Evolutionary conservation across 2,113 vertebrate species (phyloP).

Genomic region (Cairina moschata): DNA sequence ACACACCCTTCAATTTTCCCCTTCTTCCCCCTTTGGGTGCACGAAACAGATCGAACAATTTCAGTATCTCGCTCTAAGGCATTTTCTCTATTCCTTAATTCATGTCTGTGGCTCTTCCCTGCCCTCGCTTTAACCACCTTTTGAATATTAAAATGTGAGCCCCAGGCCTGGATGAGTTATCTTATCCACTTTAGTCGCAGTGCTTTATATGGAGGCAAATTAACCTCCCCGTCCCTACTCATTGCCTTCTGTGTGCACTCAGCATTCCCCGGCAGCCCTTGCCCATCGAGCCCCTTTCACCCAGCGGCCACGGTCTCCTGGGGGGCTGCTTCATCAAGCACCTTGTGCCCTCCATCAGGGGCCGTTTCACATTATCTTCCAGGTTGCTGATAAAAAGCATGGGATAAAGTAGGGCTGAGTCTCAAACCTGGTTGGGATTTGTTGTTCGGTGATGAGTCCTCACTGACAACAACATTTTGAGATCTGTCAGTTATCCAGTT

Average conservation of each 20-base stretch:
- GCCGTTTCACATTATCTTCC: neutral
- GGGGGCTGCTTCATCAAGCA: neutral
- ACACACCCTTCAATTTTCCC: conserved; percentile 6
- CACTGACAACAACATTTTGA: conserved; percentile 55
- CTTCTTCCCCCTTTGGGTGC: conserved; percentile 24
- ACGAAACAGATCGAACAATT: conserved; percentile 55
- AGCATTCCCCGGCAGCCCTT: neutral
- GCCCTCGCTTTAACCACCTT: conserved; percentile 58
- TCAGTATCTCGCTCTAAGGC: conserved; percentile 39
- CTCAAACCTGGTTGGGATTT: conserved; percentile 11
- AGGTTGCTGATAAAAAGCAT: fast-evolving
- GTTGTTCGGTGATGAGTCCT: conserved; percentile 18
- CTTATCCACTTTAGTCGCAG: conserved; percentile 51
- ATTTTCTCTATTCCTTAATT: conserved; percentile 55
- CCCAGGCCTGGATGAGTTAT: conserved; percentile 48
- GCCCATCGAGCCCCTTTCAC: neutral
- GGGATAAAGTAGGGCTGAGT: neutral
- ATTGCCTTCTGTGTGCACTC: neutral
- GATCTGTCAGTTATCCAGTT: conserved; percentile 63
- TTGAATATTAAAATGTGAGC: conserved; percentile 68
- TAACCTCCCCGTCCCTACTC: conserved; percentile 31
- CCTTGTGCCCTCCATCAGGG: neutral
- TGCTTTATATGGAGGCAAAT: conserved; percentile 47
- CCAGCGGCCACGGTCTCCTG: neutral
- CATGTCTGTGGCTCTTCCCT: conserved; percentile 61